phyloP scores from a whole-genome alignment of 2,113 vertebrate genomes.

The Galbula dea region DNA sequence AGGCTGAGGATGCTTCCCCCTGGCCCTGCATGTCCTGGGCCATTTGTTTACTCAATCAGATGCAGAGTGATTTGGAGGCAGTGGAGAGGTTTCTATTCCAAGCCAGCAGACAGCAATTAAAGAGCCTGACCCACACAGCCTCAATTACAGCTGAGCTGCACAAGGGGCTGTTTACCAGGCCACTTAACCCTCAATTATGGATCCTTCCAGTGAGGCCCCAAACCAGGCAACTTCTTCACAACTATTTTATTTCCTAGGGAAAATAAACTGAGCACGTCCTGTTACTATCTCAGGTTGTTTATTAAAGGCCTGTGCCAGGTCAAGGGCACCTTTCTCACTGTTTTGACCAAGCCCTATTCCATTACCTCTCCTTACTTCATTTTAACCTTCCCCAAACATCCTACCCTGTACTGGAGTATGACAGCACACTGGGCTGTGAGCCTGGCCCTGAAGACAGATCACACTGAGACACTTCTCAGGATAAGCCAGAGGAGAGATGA shows the following conservation, averaged over 20 bases:
- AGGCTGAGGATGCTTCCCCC: not conserved
- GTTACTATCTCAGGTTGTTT: conserved; percentile 15
- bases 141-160: conserved; percentile 55
- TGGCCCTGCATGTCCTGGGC: not conserved
- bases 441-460: not conserved
- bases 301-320: not conserved
- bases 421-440: fast-evolving
- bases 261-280: conserved; percentile 15
- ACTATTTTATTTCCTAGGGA: conserved; percentile 10
- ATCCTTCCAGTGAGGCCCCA: conserved; percentile 50
- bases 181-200: conserved; percentile 63
- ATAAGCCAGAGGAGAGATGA: not conserved
- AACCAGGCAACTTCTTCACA: conserved; percentile 25
- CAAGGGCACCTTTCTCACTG: not conserved
- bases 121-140: conserved; percentile 55
- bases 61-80: conserved; percentile 15
- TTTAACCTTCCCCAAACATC: not conserved
- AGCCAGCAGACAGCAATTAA: conserved; percentile 71
- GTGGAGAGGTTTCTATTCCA: conserved; percentile 68
- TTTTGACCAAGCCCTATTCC: not conserved
- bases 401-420: not conserved
- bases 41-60: conserved; percentile 53
- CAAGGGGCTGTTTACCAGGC: conserved; percentile 50
- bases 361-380: not conserved
- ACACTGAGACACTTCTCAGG: fast-evolving